Conservation (phyloP, 1,140 invertebrate species). For the Tetramorium alpestre region DNA sequence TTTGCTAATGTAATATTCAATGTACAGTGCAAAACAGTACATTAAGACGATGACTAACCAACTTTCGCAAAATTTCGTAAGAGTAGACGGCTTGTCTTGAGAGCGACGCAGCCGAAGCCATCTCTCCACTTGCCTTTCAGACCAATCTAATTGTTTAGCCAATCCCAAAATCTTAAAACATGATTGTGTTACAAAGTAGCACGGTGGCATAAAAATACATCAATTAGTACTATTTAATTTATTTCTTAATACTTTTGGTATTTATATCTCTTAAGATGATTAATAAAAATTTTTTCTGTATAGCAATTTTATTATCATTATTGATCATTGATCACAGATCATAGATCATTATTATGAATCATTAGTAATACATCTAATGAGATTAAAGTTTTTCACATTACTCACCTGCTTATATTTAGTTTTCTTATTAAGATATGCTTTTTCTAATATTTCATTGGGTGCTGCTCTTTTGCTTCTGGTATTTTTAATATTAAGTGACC, state of each 20-base stretch:
- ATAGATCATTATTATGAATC: neutral
- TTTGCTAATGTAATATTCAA: neutral
- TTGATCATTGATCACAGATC: neutral
- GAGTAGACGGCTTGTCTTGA: slow-evolving; percentile 94
- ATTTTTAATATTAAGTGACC: slow-evolving; percentile 92
- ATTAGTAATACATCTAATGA: neutral
- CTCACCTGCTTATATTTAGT: slow-evolving; percentile 91
- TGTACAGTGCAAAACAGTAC: neutral
- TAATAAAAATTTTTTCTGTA: neutral
- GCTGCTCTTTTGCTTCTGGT: slow-evolving; percentile 90
- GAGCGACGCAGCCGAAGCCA: slow-evolving; percentile 94
- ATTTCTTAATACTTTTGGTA: neutral
- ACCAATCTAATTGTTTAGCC: slow-evolving; percentile 95
- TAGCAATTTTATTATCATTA: neutral
- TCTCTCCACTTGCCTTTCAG: slow-evolving; percentile 95
- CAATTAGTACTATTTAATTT: neutral
- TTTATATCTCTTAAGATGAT: neutral
- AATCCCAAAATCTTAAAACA: slow-evolving; percentile 89
- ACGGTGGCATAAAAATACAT: neutral
- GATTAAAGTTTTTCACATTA: neutral
- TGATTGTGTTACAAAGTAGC: slow-evolving; percentile 36
- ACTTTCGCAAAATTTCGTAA: slow-evolving; percentile 97
- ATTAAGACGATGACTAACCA: slow-evolving; percentile 81
- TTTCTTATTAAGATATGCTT: slow-evolving; percentile 89
- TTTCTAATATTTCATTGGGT: slow-evolving; percentile 90